Evolutionary conservation across 2,888 invertebrate genomes (phyloP).

Genomic region (Luperina testacea): DNA sequence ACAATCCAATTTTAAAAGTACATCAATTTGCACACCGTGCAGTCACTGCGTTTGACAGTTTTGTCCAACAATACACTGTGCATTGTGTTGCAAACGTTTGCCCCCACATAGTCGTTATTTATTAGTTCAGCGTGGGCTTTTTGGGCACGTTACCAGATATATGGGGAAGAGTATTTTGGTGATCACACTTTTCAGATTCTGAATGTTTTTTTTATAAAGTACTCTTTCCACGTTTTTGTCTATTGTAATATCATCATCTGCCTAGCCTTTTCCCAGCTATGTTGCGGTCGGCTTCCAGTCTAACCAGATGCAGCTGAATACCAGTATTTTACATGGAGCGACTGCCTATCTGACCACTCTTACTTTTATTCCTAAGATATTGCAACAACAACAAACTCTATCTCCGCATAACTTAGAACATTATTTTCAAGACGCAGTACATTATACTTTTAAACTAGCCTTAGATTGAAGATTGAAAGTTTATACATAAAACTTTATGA

Average conservation of each 20-base stretch:
- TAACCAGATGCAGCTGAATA: too few relatives aligned
- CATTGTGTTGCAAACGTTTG: conserved; percentile 31
- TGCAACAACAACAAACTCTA: conserved; percentile 44
- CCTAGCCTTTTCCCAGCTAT: too few relatives aligned
- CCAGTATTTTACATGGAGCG: too few relatives aligned
- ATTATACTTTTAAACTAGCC: conserved; percentile 56
- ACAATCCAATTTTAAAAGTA: conserved; percentile 27
- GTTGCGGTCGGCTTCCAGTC: too few relatives aligned
- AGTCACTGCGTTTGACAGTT: conserved; percentile 46
- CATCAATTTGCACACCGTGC: conserved; percentile 25
- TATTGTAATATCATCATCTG: too few relatives aligned
- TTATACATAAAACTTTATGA: conserved; percentile 46
- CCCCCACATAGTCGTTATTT: conserved; percentile 10
- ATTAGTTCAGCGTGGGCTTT: conserved; percentile 26
- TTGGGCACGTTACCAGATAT: conserved; percentile 5
- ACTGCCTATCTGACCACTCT: neutral
- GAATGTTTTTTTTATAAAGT: neutral
- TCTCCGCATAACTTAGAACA: conserved; percentile 28
- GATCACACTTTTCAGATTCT: neutral
- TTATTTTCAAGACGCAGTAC: conserved; percentile 23
- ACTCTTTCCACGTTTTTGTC: too few relatives aligned
- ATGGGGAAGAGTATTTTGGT: neutral
- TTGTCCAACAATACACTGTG: conserved; percentile 35
- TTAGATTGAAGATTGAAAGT: conserved; percentile 52
- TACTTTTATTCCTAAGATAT: neutral